Conservation (phyloP, 2,888 invertebrate genomes). For the Drosophila mayaguana region DNA sequence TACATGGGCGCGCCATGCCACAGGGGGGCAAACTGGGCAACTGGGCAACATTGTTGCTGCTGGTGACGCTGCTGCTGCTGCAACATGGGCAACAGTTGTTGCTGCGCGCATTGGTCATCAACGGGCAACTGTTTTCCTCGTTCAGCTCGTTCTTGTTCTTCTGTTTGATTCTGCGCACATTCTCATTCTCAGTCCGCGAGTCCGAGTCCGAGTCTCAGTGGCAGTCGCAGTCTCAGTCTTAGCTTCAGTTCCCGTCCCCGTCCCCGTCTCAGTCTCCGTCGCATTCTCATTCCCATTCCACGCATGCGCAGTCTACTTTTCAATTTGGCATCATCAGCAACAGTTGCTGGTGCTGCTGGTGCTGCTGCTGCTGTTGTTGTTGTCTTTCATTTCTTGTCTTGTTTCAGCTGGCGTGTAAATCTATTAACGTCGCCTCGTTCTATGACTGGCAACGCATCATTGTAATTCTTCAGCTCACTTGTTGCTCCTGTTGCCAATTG, state of each 20-base stretch:
- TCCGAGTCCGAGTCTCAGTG: constrained; percentile 53
- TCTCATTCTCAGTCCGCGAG: constrained; percentile 49
- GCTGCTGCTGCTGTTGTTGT: constrained; percentile 30
- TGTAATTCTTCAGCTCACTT: constrained; percentile 74
- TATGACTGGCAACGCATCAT: constrained; percentile 76
- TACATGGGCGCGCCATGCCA: constrained; percentile 40
- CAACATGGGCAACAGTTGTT: constrained; percentile 29
- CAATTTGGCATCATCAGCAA: constrained; percentile 77
- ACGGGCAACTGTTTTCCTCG: constrained; percentile 10
- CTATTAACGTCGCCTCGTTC: constrained; percentile 76
- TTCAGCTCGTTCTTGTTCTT: constrained; percentile 4
- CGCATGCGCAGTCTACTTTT: constrained; percentile 77
- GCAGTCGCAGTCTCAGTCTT: not conserved
- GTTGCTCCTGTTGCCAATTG: constrained; percentile 39
- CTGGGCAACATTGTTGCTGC: constrained; percentile 52
- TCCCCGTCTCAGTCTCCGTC: constrained; percentile 50
- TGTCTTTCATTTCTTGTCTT: constrained; percentile 49
- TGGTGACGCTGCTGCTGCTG: constrained; percentile 2
- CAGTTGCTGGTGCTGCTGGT: constrained; percentile 44
- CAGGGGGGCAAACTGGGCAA: constrained; percentile 9
- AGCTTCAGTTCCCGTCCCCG: constrained; percentile 50
- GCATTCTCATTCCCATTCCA: constrained; percentile 66
- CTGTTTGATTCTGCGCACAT: constrained; percentile 55
- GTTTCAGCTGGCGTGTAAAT: constrained; percentile 79
- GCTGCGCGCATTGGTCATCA: constrained; percentile 5